Conservation (phyloP, 2,797 vertebrate species). For the Scyliorhinus canicula region DNA sequence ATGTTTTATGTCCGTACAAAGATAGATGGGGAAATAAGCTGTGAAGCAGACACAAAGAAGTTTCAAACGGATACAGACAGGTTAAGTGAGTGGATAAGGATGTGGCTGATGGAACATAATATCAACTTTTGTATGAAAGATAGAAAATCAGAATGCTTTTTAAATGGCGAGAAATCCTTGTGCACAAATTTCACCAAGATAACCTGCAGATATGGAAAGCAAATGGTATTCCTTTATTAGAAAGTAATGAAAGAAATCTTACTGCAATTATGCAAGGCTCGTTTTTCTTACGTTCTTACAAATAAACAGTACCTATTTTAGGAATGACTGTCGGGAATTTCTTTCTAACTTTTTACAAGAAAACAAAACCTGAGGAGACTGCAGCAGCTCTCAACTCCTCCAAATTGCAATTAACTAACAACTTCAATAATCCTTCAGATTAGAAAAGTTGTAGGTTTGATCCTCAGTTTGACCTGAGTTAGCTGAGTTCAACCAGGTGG, state of each 20-base stretch:
- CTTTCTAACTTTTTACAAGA: neutral
- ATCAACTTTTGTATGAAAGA: too few species aligned
- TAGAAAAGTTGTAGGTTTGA: constrained; percentile 9
- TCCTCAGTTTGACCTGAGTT: neutral
- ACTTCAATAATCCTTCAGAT: neutral
- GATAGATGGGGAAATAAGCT: too few species aligned
- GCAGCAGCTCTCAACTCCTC: neutral
- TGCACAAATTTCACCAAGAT: neutral
- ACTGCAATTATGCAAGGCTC: neutral
- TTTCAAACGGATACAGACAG: too few species aligned
- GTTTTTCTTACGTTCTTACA: neutral
- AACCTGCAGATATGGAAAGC: neutral
- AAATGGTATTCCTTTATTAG: neutral
- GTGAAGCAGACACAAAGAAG: too few species aligned
- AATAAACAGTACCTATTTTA: neutral
- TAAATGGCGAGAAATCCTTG: neutral
- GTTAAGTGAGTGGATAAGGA: too few species aligned
- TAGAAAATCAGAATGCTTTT: too few species aligned
- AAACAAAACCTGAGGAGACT: neutral
- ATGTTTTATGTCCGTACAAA: too few species aligned
- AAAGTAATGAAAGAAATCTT: neutral
- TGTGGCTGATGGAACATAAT: too few species aligned
- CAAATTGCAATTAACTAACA: neutral
- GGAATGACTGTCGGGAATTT: neutral
- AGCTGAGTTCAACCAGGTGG: neutral